phyloP scores from a whole-genome alignment of 2,797 vertebrate genomes.

The Taenioides sp. region DNA sequence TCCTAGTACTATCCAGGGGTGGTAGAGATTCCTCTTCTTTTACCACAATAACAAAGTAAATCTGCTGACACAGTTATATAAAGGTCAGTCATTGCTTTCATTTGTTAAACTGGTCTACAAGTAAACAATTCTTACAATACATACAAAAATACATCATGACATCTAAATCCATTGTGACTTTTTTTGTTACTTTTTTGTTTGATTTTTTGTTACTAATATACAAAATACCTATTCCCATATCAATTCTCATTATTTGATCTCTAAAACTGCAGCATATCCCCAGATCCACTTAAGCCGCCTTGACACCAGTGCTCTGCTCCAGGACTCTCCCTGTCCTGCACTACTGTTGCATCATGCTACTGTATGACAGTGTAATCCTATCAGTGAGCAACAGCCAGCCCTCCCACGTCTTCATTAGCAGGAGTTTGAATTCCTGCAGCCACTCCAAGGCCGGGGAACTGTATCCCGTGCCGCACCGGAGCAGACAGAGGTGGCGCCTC shows the following conservation, averaged over 20 bases:
- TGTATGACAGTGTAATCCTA: constrained; percentile 72
- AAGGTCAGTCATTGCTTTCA: background rate
- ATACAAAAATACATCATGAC: background rate
- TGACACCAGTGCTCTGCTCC: background rate
- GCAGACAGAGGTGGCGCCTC: constrained; percentile 89
- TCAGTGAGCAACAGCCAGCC: constrained; percentile 58
- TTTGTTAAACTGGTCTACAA: background rate
- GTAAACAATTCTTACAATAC: background rate
- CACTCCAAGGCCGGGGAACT: constrained; percentile 77
- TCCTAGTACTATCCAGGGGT: background rate
- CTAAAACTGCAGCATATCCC: background rate
- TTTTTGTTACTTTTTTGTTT: too few relatives aligned
- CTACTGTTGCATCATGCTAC: constrained; percentile 51
- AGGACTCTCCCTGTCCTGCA: constrained; percentile 21
- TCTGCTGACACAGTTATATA: constrained; percentile 2
- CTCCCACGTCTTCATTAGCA: constrained; percentile 69
- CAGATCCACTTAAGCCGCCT: background rate
- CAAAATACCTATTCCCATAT: background rate
- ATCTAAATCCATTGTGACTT: background rate
- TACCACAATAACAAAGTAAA: constrained; percentile 3
- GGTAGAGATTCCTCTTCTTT: background rate
- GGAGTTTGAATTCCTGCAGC: constrained; percentile 73
- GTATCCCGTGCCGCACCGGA: constrained; percentile 79
- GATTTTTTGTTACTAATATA: too few relatives aligned
- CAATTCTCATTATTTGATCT: background rate